Conservation (phyloP, 2,113 vertebrate species). For the Bostrychus sinensis region DNA sequence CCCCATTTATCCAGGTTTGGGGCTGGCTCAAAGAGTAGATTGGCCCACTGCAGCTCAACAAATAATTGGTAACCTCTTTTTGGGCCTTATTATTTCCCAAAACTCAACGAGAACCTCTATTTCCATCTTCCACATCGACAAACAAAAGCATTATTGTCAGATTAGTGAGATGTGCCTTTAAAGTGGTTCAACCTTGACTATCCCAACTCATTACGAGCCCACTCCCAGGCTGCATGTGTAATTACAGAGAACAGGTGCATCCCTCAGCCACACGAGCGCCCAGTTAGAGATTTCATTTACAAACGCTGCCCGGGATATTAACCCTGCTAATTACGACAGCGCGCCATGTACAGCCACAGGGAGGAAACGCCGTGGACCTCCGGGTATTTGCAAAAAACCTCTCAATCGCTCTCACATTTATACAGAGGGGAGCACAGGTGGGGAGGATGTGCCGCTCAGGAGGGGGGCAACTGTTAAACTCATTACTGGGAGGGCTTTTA, state of each 20-base stretch:
- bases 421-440: slow-evolving; percentile 47
- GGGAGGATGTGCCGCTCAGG: slow-evolving; percentile 16
- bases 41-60: too few species aligned
- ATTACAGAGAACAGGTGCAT: slow-evolving; percentile 79
- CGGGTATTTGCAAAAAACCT: slow-evolving; percentile 37
- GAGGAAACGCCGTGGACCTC: slow-evolving; percentile 55
- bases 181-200: slow-evolving; percentile 74
- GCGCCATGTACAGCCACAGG: slow-evolving; percentile 40
- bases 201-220: slow-evolving; percentile 63
- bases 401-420: slow-evolving; percentile 59
- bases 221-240: slow-evolving; percentile 62
- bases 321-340: slow-evolving; percentile 75
- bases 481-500: slow-evolving; percentile 2
- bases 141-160: slow-evolving; percentile 35
- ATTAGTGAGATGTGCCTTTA: slow-evolving; percentile 56
- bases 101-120: too few species aligned
- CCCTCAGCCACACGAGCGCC: slow-evolving; percentile 60
- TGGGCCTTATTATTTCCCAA: too few species aligned
- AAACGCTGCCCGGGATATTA: slow-evolving; percentile 77
- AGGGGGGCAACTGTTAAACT: slow-evolving; percentile 20
- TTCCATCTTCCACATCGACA: slow-evolving; percentile 23
- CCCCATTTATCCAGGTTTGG: too few species aligned
- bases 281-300: slow-evolving; percentile 79
- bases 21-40: too few species aligned
- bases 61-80: too few species aligned